phyloP scores from a whole-genome alignment of 2,888 invertebrate species.

The Orthosia gothica region DNA sequence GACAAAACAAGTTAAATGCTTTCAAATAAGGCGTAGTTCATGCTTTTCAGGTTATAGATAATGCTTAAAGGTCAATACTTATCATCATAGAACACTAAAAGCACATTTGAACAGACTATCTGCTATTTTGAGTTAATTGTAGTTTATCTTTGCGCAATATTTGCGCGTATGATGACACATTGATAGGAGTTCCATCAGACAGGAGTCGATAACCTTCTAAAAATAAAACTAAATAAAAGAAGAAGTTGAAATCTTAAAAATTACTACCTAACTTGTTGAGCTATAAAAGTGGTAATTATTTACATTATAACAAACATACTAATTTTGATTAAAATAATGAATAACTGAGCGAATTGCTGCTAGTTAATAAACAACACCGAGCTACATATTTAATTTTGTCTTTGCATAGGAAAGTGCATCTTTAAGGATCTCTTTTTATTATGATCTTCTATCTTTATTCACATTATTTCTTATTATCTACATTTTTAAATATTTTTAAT shows the following conservation, averaged over 20 bases:
- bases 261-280: not conserved
- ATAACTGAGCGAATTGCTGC: conserved; percentile 13
- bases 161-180: conserved; percentile 35
- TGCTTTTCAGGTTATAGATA: conserved; percentile 18
- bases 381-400: conserved; percentile 25
- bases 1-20: conserved; percentile 5
- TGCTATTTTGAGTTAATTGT: conserved; percentile 41
- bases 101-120: conserved; percentile 32
- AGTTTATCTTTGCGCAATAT: conserved; percentile 43
- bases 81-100: conserved; percentile 44
- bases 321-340: conserved; percentile 41
- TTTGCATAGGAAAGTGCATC: conserved; percentile 18
- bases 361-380: conserved; percentile 36
- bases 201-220: conserved; percentile 18
- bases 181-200: conserved; percentile 9
- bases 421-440: conserved; percentile 36
- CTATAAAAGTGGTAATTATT: not conserved
- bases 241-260: conserved; percentile 20
- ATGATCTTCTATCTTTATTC: too few species aligned
- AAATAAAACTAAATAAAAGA: conserved; percentile 4
- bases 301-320: conserved; percentile 17
- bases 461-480: too few species aligned
- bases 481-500: too few species aligned
- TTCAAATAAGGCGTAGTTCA: not conserved
- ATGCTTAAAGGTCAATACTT: conserved; percentile 19